A percentile compares a stretch with the other conserved stretches of the same genome.
Evolutionary conservation across 1,140 invertebrate species (phyloP).

Genomic region (Belonocnema kinseyi): DNA sequence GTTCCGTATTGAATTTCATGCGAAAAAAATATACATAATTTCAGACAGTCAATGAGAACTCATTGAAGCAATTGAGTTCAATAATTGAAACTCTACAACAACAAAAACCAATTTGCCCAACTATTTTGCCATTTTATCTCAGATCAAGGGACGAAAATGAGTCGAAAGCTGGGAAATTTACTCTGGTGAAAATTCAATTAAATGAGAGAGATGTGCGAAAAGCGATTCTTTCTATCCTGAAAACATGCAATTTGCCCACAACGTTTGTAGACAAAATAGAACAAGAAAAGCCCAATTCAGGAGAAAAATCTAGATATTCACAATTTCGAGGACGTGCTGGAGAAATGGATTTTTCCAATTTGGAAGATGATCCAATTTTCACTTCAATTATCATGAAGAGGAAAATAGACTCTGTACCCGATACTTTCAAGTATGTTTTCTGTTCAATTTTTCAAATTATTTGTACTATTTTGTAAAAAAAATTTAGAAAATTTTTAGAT

Average conservation of each 20-base stretch:
- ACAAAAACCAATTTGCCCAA: slow-evolving; percentile 77
- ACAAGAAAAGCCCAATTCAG: slow-evolving; percentile 55
- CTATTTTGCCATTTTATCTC: slow-evolving; percentile 85
- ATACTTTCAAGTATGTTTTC: slow-evolving; percentile 71
- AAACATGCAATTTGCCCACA: slow-evolving; percentile 88
- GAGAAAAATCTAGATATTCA: slow-evolving; percentile 41
- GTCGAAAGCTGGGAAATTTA: slow-evolving; percentile 81
- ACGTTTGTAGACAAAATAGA: slow-evolving; percentile 87
- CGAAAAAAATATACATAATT: slow-evolving; percentile 55
- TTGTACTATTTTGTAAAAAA: no score
- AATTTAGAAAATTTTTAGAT: no score
- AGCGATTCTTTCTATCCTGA: slow-evolving; percentile 86
- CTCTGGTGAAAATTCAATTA: slow-evolving; percentile 83
- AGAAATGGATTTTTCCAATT: slow-evolving; percentile 74
- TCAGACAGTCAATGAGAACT: slow-evolving; percentile 93
- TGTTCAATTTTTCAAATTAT: no score
- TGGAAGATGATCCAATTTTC: slow-evolving; percentile 77
- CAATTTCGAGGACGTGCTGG: slow-evolving; percentile 52
- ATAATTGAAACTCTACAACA: slow-evolving; percentile 86
- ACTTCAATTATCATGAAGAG: slow-evolving; percentile 74
- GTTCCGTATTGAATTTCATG: no score
- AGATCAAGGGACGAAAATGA: slow-evolving; percentile 79
- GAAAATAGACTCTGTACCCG: slow-evolving; percentile 75
- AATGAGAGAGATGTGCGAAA: slow-evolving; percentile 82
- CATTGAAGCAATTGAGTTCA: slow-evolving; percentile 90